Conservation (phyloP, 2,797 vertebrate species). For the Danio choprae region DNA sequence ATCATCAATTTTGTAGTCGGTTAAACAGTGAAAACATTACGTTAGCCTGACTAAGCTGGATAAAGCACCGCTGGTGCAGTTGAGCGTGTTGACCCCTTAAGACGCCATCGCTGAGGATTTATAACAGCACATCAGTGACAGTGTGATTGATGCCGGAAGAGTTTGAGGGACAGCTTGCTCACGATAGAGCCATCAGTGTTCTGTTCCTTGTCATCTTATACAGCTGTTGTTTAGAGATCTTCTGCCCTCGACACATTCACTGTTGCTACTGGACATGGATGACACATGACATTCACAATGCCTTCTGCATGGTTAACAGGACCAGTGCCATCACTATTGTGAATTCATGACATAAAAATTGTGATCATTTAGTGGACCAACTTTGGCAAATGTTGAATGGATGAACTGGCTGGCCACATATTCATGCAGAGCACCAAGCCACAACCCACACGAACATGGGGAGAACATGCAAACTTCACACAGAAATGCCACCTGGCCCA, state of each 20-base stretch:
- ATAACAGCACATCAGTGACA: slow-evolving; percentile 49
- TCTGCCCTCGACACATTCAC: slow-evolving; percentile 36
- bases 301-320: slow-evolving; percentile 11
- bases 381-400: neutral
- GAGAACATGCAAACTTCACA: too few species aligned
- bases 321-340: neutral
- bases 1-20: slow-evolving; percentile 47
- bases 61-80: slow-evolving; percentile 64
- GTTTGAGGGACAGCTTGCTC: slow-evolving; percentile 74
- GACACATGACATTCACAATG: slow-evolving; percentile 20
- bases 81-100: slow-evolving; percentile 71
- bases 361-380: neutral
- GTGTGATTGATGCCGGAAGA: slow-evolving; percentile 74
- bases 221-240: slow-evolving; percentile 63
- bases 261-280: slow-evolving; percentile 7
- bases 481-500: too few species aligned
- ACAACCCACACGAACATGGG: too few species aligned
- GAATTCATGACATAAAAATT: too few species aligned
- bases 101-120: slow-evolving; percentile 70
- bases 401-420: neutral
- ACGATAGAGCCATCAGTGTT: slow-evolving; percentile 73
- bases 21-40: slow-evolving; percentile 41
- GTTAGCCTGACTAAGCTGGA: slow-evolving; percentile 38
- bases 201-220: slow-evolving; percentile 62
- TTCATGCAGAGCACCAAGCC: neutral